Evolutionary conservation across 2,113 vertebrate genomes (phyloP).

Genomic region (Daphoenositta chrysoptera): DNA sequence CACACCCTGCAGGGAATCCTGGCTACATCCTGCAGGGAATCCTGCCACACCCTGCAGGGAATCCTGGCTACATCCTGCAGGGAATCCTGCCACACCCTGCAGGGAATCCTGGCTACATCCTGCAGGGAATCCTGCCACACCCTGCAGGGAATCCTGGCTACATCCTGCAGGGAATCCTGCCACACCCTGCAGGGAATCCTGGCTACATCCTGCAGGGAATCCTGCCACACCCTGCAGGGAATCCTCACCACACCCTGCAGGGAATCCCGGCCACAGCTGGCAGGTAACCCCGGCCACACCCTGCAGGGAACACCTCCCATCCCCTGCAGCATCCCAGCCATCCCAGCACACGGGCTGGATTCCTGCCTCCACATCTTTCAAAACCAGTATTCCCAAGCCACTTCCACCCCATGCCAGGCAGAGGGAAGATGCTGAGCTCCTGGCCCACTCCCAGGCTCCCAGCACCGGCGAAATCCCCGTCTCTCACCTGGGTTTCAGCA

Average conservation of each 20-base stretch:
- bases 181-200: neutral
- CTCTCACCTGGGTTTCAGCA: slow-evolving; percentile 83
- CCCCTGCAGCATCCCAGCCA: no score
- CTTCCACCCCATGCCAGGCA: neutral
- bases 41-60: neutral
- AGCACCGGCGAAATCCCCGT: neutral
- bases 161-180: neutral
- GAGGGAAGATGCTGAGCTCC: neutral
- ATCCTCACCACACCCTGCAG: neutral
- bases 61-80: accelerated
- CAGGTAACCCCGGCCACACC: neutral
- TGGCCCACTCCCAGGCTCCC: neutral
- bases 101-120: neutral
- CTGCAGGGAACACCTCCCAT: neutral
- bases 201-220: neutral
- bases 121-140: neutral
- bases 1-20: accelerated
- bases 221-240: no score
- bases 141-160: neutral
- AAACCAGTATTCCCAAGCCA: neutral
- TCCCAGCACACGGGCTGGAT: neutral
- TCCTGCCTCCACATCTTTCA: neutral
- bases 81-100: neutral
- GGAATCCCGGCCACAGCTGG: neutral
- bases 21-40: neutral